phyloP scores from a whole-genome alignment of 1,140 invertebrate species.

The Drosophila funebris region DNA sequence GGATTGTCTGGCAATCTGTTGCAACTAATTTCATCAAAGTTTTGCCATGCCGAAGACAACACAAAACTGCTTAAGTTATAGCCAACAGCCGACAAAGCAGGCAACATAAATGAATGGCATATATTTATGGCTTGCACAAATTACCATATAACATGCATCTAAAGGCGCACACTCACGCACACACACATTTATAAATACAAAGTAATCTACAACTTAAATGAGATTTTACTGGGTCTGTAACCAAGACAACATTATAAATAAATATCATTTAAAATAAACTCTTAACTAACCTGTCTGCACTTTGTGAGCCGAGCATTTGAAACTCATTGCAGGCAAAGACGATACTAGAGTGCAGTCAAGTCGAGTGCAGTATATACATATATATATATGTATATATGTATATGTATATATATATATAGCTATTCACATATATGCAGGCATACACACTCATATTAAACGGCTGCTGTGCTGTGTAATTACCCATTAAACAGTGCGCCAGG shows the following conservation, averaged over 20 bases:
- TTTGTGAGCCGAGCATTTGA: slow-evolving; percentile 53
- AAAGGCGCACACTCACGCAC: slow-evolving; percentile 5
- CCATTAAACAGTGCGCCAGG: slow-evolving; percentile 65
- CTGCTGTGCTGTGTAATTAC: slow-evolving; percentile 73
- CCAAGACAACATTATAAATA: slow-evolving; percentile 70
- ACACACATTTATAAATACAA: slow-evolving; percentile 36
- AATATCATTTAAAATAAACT: slow-evolving; percentile 80
- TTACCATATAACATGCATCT: slow-evolving; percentile 21
- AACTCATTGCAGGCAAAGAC: slow-evolving; percentile 18
- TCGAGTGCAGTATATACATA: slow-evolving; percentile 60
- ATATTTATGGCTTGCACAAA: slow-evolving; percentile 50
- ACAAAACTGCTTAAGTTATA: slow-evolving; percentile 49
- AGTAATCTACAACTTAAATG: slow-evolving; percentile 79
- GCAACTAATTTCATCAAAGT: slow-evolving; percentile 63
- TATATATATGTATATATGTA: neutral
- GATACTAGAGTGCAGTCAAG: slow-evolving; percentile 49
- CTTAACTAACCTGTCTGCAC: slow-evolving; percentile 78
- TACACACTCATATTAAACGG: slow-evolving; percentile 56
- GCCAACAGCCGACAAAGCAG: slow-evolving; percentile 4
- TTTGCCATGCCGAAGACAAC: slow-evolving; percentile 20
- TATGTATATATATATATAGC: neutral
- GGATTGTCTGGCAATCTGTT: slow-evolving; percentile 28
- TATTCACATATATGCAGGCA: neutral
- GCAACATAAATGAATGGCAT: slow-evolving; percentile 20
- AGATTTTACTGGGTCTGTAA: slow-evolving; percentile 42